Evolutionary conservation across 2,113 vertebrate species (phyloP).

Genomic region (Grallaria varia): DNA sequence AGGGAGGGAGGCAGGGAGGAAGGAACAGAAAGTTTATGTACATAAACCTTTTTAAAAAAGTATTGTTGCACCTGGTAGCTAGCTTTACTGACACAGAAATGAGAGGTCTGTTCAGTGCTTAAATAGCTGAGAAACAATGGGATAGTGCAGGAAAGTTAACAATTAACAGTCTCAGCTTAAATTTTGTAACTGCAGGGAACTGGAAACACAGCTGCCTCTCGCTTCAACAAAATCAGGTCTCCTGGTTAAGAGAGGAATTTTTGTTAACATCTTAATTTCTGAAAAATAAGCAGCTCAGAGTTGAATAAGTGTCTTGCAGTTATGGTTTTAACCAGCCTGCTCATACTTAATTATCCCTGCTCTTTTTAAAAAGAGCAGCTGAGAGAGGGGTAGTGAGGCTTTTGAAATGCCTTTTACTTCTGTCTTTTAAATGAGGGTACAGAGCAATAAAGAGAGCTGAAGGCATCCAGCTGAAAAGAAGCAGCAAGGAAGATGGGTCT

Average conservation of each 20-base stretch:
- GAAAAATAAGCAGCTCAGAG: constrained; percentile 57
- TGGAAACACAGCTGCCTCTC: constrained; percentile 72
- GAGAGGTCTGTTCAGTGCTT: constrained; percentile 44
- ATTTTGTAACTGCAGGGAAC: constrained; percentile 75
- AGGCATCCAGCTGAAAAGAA: constrained; percentile 52
- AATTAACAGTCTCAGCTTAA: constrained; percentile 71
- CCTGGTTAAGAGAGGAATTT: constrained; percentile 67
- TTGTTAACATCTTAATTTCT: constrained; percentile 66
- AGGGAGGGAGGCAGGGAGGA: constrained; percentile 31
- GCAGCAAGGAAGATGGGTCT: constrained; percentile 82
- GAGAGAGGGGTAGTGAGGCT: constrained; percentile 25
- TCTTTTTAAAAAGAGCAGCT: constrained; percentile 53
- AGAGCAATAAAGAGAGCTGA: constrained; percentile 58
- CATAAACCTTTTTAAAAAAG: constrained; percentile 49
- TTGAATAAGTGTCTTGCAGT: constrained; percentile 63
- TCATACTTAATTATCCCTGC: constrained; percentile 61
- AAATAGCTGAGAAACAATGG: constrained; percentile 74
- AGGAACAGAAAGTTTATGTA: constrained; percentile 73
- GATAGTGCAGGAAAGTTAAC: constrained; percentile 71
- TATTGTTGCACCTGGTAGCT: constrained; percentile 74
- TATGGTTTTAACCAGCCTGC: constrained; percentile 56
- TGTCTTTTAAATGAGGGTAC: constrained; percentile 69
- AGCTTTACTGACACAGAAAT: constrained; percentile 56
- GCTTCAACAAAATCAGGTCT: constrained; percentile 72
- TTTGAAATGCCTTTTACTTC: constrained; percentile 53